Evolutionary conservation across 2,113 vertebrate species (phyloP).

Genomic region (Butorides virescens): DNA sequence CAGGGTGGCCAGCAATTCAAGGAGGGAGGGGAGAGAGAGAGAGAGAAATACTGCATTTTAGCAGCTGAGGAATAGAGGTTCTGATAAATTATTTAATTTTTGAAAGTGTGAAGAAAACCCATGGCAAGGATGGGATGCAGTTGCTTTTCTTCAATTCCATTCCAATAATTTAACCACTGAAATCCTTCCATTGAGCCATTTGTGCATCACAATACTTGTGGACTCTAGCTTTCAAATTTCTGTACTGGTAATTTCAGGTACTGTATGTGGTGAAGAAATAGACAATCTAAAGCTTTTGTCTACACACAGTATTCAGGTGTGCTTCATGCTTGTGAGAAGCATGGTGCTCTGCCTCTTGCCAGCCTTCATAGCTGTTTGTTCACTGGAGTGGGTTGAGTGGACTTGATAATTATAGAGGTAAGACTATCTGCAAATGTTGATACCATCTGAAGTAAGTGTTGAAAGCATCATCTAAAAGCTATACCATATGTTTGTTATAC

Average conservation of each 20-base stretch:
- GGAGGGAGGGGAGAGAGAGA: not conserved
- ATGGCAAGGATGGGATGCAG: not conserved
- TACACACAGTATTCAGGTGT: not conserved
- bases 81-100: not conserved
- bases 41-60: not conserved
- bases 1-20: not conserved
- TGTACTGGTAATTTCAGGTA: not conserved
- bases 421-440: not conserved
- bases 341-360: not conserved
- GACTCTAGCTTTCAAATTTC: not conserved
- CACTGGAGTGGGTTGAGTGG: not conserved
- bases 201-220: rapidly evolving
- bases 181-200: not conserved
- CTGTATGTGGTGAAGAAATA: not conserved
- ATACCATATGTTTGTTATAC: not conserved
- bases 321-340: not conserved
- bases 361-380: not conserved
- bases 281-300: not conserved
- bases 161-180: not conserved
- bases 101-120: not conserved
- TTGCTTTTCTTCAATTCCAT: not conserved
- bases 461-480: conserved; percentile 28
- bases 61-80: not conserved
- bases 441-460: conserved; percentile 25
- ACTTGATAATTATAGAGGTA: conserved; percentile 42